A percentile compares a stretch with the other conserved stretches of the same genome.
Evolutionary conservation across 2,797 vertebrate genomes (phyloP).

Genomic region (Acrossocheilus fasciatus): DNA sequence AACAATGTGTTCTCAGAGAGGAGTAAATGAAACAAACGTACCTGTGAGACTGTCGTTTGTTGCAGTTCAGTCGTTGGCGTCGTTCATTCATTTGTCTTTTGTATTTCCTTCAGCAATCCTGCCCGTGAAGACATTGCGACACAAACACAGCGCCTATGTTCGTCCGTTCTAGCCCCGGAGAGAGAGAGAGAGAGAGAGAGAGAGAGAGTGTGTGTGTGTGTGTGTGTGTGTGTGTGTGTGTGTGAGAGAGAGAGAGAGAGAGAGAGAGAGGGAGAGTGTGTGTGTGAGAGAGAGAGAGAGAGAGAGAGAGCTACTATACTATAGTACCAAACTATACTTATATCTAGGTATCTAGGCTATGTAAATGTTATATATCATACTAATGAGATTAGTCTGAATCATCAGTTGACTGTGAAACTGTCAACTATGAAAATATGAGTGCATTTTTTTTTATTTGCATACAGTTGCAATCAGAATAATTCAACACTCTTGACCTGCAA

Average conservation of each 20-base stretch:
- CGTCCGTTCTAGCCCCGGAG: too few relatives aligned
- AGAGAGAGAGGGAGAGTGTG: not conserved
- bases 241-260: too few relatives aligned
- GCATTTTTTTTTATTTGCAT: not conserved
- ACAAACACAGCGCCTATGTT: not conserved
- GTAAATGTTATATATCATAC: not conserved
- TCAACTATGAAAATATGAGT: not conserved
- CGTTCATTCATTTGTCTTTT: not conserved
- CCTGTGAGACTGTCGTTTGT: not conserved
- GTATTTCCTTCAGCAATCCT: slow-evolving; percentile 4
- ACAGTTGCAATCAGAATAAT: not conserved
- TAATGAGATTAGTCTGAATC: not conserved
- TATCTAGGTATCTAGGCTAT: not conserved
- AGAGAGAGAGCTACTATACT: not conserved
- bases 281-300: not conserved
- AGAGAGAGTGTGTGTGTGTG: too few relatives aligned
- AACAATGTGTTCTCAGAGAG: not conserved
- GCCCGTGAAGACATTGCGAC: not conserved
- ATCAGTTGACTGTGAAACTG: not conserved
- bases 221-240: too few relatives aligned
- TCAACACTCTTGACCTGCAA: not conserved
- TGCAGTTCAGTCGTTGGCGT: not conserved
- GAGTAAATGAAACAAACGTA: not conserved
- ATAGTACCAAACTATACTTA: not conserved
- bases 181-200: not conserved